These are phyloP conservation scores for Salticus scenicus DNA, from an alignment of 2,888 invertebrate species.

Conservation along the genomic window DNA sequence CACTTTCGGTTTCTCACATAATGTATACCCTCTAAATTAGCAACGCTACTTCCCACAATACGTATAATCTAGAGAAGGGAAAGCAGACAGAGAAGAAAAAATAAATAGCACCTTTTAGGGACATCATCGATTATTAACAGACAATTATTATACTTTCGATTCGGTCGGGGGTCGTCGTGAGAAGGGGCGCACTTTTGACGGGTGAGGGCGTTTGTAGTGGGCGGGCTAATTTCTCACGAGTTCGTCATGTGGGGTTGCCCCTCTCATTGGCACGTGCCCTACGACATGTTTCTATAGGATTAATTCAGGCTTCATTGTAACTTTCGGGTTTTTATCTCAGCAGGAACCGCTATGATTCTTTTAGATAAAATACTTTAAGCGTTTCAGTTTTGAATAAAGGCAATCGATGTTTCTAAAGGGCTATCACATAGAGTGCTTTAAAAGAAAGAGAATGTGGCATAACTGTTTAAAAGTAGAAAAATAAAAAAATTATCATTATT, in stretches of 20 bases:
- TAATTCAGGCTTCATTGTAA: neutral
- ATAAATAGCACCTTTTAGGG: conserved; percentile 58
- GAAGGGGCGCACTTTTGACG: conserved; percentile 45
- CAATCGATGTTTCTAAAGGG: too few species aligned
- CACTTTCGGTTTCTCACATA: neutral
- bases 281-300: conserved; percentile 41
- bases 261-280: conserved; percentile 17
- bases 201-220: conserved; percentile 43
- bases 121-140: conserved; percentile 69
- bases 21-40: neutral
- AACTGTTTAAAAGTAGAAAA: too few species aligned
- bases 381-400: too few species aligned
- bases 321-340: neutral
- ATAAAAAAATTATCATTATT: too few species aligned
- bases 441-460: too few species aligned
- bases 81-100: conserved; percentile 8
- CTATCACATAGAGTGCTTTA: too few species aligned
- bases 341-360: neutral
- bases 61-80: neutral
- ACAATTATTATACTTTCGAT: conserved; percentile 65
- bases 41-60: neutral
- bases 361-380: too few species aligned
- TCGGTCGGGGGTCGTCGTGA: neutral
- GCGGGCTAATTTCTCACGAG: conserved; percentile 44
- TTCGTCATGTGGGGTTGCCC: conserved; percentile 30